Percentiles rank a stretch among this genome's conserved stretches.
Conservation (phyloP, 2,113 vertebrate genomes). For the Herpetotheres cachinnans region DNA sequence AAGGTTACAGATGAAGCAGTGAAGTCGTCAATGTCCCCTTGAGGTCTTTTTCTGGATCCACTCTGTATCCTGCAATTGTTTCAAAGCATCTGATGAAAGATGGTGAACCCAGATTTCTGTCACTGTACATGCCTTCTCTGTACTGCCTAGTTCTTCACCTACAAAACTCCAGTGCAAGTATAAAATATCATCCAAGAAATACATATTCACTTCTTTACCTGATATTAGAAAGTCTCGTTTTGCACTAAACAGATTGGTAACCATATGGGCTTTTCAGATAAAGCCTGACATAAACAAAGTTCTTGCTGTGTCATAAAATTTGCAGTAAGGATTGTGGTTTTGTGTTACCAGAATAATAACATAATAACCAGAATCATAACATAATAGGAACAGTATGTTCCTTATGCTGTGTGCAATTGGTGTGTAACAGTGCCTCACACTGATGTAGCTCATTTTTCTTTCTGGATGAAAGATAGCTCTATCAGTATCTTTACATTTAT, state of each 20-base stretch:
- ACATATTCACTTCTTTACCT: not conserved
- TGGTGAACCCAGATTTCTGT: not conserved
- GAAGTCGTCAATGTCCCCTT: not conserved
- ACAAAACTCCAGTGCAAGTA: not conserved
- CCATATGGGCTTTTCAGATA: not conserved
- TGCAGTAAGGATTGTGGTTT: not conserved
- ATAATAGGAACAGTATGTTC: accelerated
- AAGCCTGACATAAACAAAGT: not conserved
- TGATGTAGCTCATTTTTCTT: not conserved
- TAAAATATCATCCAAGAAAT: not conserved
- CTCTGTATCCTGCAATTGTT: constrained; percentile 61
- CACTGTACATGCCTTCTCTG: not conserved
- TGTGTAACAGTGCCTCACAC: not conserved
- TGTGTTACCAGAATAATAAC: not conserved
- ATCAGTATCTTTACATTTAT: not conserved
- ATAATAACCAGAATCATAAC: not conserved
- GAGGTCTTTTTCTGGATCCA: constrained; percentile 9
- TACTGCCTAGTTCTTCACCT: not conserved
- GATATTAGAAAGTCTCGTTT: not conserved
- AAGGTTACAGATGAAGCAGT: constrained; percentile 25
- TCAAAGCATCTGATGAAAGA: not conserved
- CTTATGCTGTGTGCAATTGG: not conserved
- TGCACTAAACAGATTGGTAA: not conserved
- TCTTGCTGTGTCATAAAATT: not conserved
- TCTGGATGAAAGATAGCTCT: not conserved